These are phyloP conservation scores for Drosophila azteca DNA, from an alignment of 1,140 invertebrate genomes.

Conservation along the genomic window DNA sequence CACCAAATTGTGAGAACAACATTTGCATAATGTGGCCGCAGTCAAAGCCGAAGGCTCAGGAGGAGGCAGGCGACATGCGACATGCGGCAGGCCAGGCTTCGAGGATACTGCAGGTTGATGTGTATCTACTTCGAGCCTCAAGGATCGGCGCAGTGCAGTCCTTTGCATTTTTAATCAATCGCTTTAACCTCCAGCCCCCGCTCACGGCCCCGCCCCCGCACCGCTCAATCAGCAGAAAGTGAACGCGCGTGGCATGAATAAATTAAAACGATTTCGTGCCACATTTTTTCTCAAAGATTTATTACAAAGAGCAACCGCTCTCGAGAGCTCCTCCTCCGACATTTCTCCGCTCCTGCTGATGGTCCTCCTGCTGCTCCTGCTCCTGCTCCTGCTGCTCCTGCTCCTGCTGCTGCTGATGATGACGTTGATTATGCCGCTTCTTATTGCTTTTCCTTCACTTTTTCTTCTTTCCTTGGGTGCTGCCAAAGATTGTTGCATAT, in stretches of 20 bases:
- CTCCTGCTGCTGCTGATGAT: constrained; percentile 35
- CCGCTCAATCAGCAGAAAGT: constrained; percentile 32
- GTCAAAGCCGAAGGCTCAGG: constrained; percentile 7
- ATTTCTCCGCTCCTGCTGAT: neutral
- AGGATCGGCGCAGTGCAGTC: constrained; percentile 54
- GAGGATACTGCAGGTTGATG: constrained; percentile 17
- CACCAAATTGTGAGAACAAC: constrained; percentile 26
- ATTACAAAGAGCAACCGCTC: constrained; percentile 52
- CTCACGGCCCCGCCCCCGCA: neutral
- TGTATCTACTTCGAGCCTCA: constrained; percentile 33
- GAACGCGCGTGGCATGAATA: constrained; percentile 73
- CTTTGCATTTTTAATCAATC: constrained; percentile 74
- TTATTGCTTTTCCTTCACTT: constrained; percentile 25
- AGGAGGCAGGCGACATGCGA: no score
- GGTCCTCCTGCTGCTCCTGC: neutral
- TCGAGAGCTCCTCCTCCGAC: constrained; percentile 2
- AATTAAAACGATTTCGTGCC: constrained; percentile 71
- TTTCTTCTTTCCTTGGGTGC: constrained; percentile 28
- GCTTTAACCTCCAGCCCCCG: neutral
- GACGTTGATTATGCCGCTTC: constrained; percentile 59
- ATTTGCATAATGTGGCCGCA: constrained; percentile 59
- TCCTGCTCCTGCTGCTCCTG: constrained; percentile 14
- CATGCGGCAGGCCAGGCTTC: no score
- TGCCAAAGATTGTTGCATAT: constrained; percentile 79
- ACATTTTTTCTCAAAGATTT: constrained; percentile 66